Evolutionary conservation across 1,140 invertebrate genomes (phyloP), one percentile per base, ranked within the genome.

Genomic region (Hycleus phaleratus): DNA sequence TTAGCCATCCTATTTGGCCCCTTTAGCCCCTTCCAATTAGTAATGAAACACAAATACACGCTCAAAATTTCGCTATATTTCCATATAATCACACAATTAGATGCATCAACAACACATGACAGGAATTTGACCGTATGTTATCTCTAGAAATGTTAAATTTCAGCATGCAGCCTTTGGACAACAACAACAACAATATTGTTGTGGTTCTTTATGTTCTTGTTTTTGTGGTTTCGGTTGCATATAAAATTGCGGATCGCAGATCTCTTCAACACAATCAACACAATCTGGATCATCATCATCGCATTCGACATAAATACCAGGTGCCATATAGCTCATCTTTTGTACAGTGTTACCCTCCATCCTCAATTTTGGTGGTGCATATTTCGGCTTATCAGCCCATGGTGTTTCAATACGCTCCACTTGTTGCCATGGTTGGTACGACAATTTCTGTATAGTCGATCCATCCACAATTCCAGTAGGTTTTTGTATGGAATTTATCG

Each of bases 361-460:
- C 9, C 69, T 60, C 10, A 72, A 51, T 24, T 67, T 72, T 0
- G 77, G 75, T 0, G 64, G 65, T 43, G 65, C 46, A 56, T 78
- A 80, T 11, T 66, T 63, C 0, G 53, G 40, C 50, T 72, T 76
- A n/a, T 58, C 55, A 5, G 72, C 71, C 78, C 77, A 79, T 4
- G 78, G 75, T 7, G 71, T 66, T 3, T 70, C 62, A 32, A 74
- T 71, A 8, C 73, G 76, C 32, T 71, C 69, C 24, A 46, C 47
- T 0, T 68, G 64, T n/a, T 69, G 49, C 77, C 77, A 78, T n/a
- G 73, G 62, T 42, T 74, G 71, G 53, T 75, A 80, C 0, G 77
- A 79, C 60, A 84, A 74, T 69, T 82, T 82, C 38, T 82, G 82
- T 2, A 83, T 69, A 7, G 82, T 84, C 8, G 79, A 75, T 3